Conservation (phyloP, 1,140 invertebrate species). For the Psix sp. region DNA sequence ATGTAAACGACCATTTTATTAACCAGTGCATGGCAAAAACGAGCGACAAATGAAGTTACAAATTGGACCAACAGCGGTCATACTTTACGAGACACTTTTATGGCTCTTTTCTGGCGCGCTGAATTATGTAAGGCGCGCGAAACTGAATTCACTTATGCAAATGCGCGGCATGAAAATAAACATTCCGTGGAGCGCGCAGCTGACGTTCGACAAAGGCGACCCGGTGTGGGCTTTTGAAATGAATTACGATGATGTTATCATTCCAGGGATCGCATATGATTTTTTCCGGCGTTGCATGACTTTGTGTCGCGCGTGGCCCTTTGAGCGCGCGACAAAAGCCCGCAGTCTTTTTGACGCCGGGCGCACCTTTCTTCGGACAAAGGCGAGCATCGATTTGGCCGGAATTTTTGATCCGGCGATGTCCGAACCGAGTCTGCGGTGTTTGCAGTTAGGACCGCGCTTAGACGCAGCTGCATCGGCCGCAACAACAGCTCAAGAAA, state of each 20-base stretch:
- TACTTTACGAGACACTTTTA: slow-evolving; percentile 42
- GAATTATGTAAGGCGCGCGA: slow-evolving; percentile 32
- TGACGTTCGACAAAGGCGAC: slow-evolving; percentile 29
- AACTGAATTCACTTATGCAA: slow-evolving; percentile 45
- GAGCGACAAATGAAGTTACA: slow-evolving; percentile 39
- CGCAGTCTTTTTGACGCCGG: slow-evolving; percentile 6
- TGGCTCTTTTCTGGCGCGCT: slow-evolving; percentile 18
- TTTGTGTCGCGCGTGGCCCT: slow-evolving; percentile 7
- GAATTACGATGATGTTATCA: slow-evolving; percentile 30
- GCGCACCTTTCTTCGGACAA: slow-evolving; percentile 31
- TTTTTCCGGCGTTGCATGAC: slow-evolving; percentile 20
- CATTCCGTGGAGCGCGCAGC: slow-evolving; percentile 18
- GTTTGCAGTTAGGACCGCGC: too few species aligned
- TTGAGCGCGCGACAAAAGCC: slow-evolving; percentile 22
- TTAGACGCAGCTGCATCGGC: too few species aligned
- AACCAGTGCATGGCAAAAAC: slow-evolving; percentile 12
- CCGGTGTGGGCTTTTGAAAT: slow-evolving; percentile 17
- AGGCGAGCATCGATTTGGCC: slow-evolving; percentile 22
- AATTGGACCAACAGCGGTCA: slow-evolving; percentile 20
- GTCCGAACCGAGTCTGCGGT: too few species aligned
- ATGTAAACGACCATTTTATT: too few species aligned
- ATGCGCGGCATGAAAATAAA: slow-evolving; percentile 31
- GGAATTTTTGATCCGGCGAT: slow-evolving; percentile 36
- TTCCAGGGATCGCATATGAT: slow-evolving; percentile 14
- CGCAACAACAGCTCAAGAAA: slow-evolving; percentile 48